Base-by-base conservation (phyloP, 2,113 vertebrate genomes). In the Trogon melanurus region DNA sequence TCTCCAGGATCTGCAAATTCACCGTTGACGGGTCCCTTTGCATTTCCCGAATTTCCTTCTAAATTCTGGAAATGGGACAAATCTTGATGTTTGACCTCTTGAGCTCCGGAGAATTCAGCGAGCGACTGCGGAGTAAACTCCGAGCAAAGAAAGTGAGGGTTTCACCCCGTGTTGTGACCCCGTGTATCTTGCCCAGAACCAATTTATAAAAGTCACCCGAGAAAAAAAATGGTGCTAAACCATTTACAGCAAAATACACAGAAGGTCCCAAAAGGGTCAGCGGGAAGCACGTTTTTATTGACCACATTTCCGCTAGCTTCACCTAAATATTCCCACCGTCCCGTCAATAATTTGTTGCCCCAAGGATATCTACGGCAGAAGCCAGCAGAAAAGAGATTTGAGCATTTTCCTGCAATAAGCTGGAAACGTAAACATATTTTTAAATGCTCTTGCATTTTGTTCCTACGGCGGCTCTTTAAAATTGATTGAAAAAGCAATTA, bases 381-480 rank as follows among this genome's bases (percentile, higher is more conserved):
- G 86, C 93, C 34, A 60, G 14, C 45, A 80, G 36, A 62, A 70
- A 51, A 66, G 41, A 32, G 23, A 51, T 51, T 57, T 29, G 81
- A 85, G 83, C 60, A 25, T 53, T 95, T 93, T 70, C 79, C 76
- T 70, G 57, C 56, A 67, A 12, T 62, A 85, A 95, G 81, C 5
- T 91, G 90, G 95, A 91, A 93, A 79, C 26, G 91, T 88, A 96
- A 96, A 95, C 81, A 90, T 94, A 85, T 70, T 84, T 58, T 80
- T 29, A 93, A 93, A 44, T 26, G 53, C 51, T 93, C 18, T 26
- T 56, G 71, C 94, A n/a, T 71, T 95, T 91, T 44, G 60, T 71
- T 93, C 58, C 45, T 47, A 57, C 15, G 79, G 57, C 45, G 69
- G 48, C 80, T 51, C 95, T 75, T 75, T 44, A 71, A 78, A 96